These are phyloP conservation scores for Ancistrus triradiatus DNA, from an alignment of 2,113 vertebrate species.

Conservation along the genomic window DNA sequence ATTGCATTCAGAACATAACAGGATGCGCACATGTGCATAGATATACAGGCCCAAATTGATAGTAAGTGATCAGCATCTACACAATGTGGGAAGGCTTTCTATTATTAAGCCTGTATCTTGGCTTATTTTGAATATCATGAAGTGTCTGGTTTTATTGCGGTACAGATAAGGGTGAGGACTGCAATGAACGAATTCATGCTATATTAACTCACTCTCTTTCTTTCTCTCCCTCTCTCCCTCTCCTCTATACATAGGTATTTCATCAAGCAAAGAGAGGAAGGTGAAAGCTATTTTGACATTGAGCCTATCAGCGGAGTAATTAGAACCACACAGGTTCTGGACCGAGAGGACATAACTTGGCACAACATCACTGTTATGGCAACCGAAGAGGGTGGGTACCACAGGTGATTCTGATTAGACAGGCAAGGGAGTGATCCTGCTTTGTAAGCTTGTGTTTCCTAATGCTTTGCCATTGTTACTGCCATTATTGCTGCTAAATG, in stretches of 20 bases:
- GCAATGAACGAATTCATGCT: conserved; percentile 14
- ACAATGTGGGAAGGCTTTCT: background rate
- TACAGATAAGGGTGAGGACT: conserved; percentile 23
- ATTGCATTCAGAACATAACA: too few species aligned
- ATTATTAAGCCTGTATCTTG: conserved; percentile 1
- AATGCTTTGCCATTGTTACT: too few species aligned
- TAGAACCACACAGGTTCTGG: conserved; percentile 75
- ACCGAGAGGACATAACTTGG: conserved; percentile 78
- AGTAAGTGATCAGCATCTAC: background rate
- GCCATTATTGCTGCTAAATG: too few species aligned
- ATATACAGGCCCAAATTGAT: too few species aligned
- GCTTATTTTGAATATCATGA: background rate
- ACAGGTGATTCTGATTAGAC: background rate
- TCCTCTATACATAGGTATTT: conserved; percentile 68
- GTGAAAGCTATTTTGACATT: conserved; percentile 76
- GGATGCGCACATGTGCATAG: too few species aligned
- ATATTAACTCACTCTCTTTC: conserved; percentile 29
- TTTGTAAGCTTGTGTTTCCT: too few species aligned
- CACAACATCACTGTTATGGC: conserved; percentile 81
- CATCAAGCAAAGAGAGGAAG: conserved; percentile 67
- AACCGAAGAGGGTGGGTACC: conserved; percentile 75
- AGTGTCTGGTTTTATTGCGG: conserved; percentile 14
- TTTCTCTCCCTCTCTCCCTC: conserved; percentile 5
- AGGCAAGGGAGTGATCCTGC: background rate
- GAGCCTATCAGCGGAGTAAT: conserved; percentile 77